These are phyloP conservation scores for Phycodurus eques DNA, from an alignment of 2,113 vertebrate species.

Conservation along the genomic window DNA sequence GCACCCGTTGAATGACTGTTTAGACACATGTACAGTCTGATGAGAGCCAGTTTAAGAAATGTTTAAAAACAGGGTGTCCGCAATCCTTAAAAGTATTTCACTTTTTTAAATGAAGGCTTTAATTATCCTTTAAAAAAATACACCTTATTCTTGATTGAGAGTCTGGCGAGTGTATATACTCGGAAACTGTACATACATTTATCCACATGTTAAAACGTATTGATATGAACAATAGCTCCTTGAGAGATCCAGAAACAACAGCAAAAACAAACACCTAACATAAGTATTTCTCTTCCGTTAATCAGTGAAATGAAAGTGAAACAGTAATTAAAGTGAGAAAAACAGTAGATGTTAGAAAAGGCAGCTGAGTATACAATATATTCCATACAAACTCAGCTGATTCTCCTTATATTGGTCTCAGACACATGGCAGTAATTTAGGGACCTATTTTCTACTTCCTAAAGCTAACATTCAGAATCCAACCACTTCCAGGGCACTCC, in stretches of 20 bases:
- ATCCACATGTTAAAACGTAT: neutral
- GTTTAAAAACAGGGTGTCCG: neutral
- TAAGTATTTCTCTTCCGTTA: too few species aligned
- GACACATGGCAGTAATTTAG: slow-evolving; percentile 85
- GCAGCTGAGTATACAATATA: neutral
- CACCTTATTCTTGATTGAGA: neutral
- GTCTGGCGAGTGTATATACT: neutral
- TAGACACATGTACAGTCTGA: slow-evolving; percentile 27
- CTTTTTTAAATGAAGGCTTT: neutral
- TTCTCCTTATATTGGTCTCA: slow-evolving; percentile 67
- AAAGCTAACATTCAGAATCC: slow-evolving; percentile 73
- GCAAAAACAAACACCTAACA: too few species aligned
- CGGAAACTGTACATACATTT: neutral
- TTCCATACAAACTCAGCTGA: slow-evolving; percentile 62
- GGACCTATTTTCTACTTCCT: slow-evolving; percentile 76
- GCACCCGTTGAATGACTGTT: slow-evolving; percentile 74
- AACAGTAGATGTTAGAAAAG: slow-evolving; percentile 52
- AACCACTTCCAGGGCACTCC: slow-evolving; percentile 71
- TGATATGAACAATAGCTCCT: too few species aligned
- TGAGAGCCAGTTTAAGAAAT: slow-evolving; percentile 2
- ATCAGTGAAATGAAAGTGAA: neutral
- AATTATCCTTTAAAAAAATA: neutral
- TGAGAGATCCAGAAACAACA: neutral
- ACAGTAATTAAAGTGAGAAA: slow-evolving; percentile 23
- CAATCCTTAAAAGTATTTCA: neutral